phyloP scores from a whole-genome alignment of 37 sponge, comb jelly and placozoan genomes.

The Theonella swinhoei region DNA sequence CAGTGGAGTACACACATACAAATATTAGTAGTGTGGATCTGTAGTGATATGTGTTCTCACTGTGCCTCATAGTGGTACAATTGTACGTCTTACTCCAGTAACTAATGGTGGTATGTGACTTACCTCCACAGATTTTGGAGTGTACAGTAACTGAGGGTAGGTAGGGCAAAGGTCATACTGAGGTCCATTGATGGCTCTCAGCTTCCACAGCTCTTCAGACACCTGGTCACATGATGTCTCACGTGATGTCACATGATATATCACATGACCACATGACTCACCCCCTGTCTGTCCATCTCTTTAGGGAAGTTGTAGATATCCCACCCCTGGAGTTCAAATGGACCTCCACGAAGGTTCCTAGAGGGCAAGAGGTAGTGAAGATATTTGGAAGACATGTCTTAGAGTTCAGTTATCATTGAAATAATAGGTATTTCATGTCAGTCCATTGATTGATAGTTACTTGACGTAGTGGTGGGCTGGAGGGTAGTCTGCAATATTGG shows the following conservation, averaged over 20 bases:
- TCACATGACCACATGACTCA: slow-evolving; percentile 4
- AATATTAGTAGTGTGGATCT: not conserved
- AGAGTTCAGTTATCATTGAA: too few relatives aligned
- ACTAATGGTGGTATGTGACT: too few relatives aligned
- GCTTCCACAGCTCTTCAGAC: slow-evolving; percentile 46
- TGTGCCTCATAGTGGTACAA: too few relatives aligned
- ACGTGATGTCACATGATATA: too few relatives aligned
- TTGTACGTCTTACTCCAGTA: too few relatives aligned
- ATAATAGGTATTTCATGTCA: not conserved
- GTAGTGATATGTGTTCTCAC: too few relatives aligned
- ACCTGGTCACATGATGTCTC: slow-evolving; percentile 5
- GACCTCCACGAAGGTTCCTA: not conserved
- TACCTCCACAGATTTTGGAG: slow-evolving; percentile 46
- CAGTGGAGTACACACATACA: too few relatives aligned
- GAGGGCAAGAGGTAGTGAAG: too few relatives aligned
- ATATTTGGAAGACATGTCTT: too few relatives aligned
- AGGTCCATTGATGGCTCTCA: slow-evolving; percentile 62
- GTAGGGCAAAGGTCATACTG: slow-evolving; percentile 66
- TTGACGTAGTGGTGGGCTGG: slow-evolving; percentile 57
- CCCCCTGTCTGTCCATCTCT: slow-evolving; percentile 69
- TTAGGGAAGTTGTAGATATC: slow-evolving; percentile 67
- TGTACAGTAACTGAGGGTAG: slow-evolving; percentile 78
- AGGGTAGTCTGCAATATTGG: slow-evolving; percentile 57
- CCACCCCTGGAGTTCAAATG: slow-evolving; percentile 44
- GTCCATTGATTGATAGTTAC: slow-evolving; percentile 19